Percentiles rank a stretch among this genome's conserved stretches.
These are phyloP conservation scores for Cavia porcellus DNA, from an alignment of 2,113 vertebrate genomes.

Conservation along the genomic window DNA sequence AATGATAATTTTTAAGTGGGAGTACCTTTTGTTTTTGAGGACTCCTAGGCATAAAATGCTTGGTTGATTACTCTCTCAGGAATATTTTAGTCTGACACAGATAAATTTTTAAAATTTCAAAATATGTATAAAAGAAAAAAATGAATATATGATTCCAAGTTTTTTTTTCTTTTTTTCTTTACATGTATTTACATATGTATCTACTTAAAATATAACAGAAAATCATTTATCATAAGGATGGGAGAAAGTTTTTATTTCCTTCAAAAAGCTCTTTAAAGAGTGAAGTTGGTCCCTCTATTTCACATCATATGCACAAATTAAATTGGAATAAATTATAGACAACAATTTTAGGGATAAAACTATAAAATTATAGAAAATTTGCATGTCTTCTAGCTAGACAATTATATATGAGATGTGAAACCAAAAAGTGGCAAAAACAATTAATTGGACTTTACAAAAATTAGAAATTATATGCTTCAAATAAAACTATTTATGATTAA, in stretches of 20 bases:
- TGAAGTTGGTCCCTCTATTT: not conserved
- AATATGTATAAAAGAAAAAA: not conserved
- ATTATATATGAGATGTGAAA: not conserved
- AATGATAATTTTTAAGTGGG: not conserved
- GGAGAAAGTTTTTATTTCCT: not conserved
- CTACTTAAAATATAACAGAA: not conserved
- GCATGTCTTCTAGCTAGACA: not conserved
- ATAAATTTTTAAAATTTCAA: not conserved
- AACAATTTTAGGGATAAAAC: not conserved
- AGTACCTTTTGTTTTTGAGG: not conserved
- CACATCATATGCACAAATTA: not conserved
- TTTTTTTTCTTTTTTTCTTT: not conserved
- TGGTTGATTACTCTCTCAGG: not conserved
- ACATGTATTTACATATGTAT: not conserved
- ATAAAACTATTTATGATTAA: not conserved
- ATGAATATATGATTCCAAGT: not conserved
- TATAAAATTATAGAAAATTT: constrained; percentile 3
- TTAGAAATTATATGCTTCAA: not conserved
- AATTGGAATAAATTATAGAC: not conserved
- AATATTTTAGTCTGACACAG: not conserved
- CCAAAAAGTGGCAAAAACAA: not conserved
- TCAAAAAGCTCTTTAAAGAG: not conserved
- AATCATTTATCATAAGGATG: not conserved
- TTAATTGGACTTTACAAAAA: not conserved
- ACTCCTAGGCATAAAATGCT: not conserved